Conservation (phyloP, 2,113 vertebrate genomes). For the Hippolais icterina region DNA sequence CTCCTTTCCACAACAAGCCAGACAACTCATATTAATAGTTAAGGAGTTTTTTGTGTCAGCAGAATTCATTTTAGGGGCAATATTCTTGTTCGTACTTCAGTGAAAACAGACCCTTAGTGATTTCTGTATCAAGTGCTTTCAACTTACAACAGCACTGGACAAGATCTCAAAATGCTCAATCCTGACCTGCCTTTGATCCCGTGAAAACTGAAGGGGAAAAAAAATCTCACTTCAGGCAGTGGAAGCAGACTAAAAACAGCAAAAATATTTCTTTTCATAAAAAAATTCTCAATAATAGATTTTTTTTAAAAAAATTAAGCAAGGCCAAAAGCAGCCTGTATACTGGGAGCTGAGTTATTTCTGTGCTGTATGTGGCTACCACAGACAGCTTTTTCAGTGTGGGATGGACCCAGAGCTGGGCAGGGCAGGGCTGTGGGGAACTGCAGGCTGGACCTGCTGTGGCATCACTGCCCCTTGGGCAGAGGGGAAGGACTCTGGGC, state of each 20-base stretch:
- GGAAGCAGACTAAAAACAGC: not conserved
- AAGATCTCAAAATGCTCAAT: not conserved
- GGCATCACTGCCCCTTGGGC: rapidly evolving
- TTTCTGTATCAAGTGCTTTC: not conserved
- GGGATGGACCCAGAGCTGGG: not conserved
- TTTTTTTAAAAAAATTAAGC: not conserved
- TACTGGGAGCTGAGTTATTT: not conserved
- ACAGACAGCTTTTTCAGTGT: not conserved
- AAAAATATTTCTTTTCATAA: not conserved
- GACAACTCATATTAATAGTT: not conserved
- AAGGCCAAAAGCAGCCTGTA: not conserved
- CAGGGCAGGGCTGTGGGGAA: not conserved
- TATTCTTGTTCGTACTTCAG: not conserved
- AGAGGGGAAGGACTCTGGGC: not conserved
- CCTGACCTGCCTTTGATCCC: not conserved
- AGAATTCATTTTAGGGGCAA: not conserved
- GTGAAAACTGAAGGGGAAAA: not conserved
- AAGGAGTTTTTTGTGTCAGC: not conserved
- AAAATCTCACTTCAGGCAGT: not conserved
- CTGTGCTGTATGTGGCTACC: not conserved
- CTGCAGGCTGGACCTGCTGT: not conserved
- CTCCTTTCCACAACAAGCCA: constrained; percentile 5
- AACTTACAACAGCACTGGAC: not conserved
- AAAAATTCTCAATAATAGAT: not conserved
- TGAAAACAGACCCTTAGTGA: not conserved